These are phyloP conservation scores for Scartelaos histophorus DNA, from an alignment of 2,113 vertebrate species.

Conservation along the genomic window DNA sequence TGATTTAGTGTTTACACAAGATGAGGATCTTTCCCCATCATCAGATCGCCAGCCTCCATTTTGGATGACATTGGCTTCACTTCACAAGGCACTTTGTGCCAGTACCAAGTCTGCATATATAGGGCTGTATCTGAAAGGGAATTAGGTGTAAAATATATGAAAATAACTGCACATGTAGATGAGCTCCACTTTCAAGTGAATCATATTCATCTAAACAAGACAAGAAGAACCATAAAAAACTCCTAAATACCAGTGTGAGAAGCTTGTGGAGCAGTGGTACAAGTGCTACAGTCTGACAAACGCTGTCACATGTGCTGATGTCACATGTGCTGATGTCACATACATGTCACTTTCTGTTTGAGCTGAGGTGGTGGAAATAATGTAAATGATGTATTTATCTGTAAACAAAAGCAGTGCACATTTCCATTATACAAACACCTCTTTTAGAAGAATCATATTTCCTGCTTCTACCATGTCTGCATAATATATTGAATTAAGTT, in stretches of 20 bases:
- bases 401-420: background rate
- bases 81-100: background rate
- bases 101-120: background rate
- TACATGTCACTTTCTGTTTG: background rate
- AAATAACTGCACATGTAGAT: background rate
- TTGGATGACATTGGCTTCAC: background rate
- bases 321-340: too few relatives aligned
- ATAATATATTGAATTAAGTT: background rate
- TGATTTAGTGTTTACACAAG: background rate
- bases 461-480: background rate
- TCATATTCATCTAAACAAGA: background rate
- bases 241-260: background rate
- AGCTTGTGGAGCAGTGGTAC: background rate
- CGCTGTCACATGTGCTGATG: too few relatives aligned
- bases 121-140: too few relatives aligned
- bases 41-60: background rate
- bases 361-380: background rate
- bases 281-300: background rate
- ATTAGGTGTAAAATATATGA: too few relatives aligned
- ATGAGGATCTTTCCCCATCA: background rate
- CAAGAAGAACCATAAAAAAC: background rate
- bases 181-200: background rate
- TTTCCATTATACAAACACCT: background rate
- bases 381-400: background rate
- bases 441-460: background rate